A percentile compares a stretch with the other conserved stretches of the same genome.
phyloP scores from a whole-genome alignment of 2,797 vertebrate genomes.

The Dromococcyx pavoninus region DNA sequence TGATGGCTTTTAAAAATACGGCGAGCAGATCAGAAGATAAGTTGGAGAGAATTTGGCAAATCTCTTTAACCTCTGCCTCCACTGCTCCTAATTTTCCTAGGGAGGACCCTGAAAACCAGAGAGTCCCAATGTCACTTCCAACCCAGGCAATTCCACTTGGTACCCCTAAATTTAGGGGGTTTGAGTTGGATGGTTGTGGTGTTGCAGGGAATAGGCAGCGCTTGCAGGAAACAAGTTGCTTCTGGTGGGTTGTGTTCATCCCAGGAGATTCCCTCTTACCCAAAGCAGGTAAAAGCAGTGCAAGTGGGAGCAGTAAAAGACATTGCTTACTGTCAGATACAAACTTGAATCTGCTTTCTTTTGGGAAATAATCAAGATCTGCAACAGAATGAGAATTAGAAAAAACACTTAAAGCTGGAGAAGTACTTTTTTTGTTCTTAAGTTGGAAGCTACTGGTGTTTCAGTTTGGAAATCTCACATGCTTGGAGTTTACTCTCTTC shows the following conservation, averaged over 20 bases:
- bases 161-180: too few species aligned
- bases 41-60: not conserved
- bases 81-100: rapidly evolving
- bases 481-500: not conserved
- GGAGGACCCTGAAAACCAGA: not conserved
- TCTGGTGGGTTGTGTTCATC: not conserved
- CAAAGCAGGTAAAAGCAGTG: rapidly evolving
- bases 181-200: too few species aligned
- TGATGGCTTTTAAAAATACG: not conserved
- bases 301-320: not conserved
- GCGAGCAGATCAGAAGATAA: not conserved
- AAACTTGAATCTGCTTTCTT: rapidly evolving
- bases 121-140: not conserved
- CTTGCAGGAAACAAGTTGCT: rapidly evolving
- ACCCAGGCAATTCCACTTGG: not conserved
- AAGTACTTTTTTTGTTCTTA: not conserved
- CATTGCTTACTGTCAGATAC: not conserved
- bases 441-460: not conserved
- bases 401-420: not conserved
- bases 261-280: not conserved
- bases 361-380: not conserved
- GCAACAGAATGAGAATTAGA: not conserved
- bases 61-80: rapidly evolving
- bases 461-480: not conserved
- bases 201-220: not conserved